phyloP scores from a whole-genome alignment of 2,888 invertebrate genomes.

The Melieria omissa region DNA sequence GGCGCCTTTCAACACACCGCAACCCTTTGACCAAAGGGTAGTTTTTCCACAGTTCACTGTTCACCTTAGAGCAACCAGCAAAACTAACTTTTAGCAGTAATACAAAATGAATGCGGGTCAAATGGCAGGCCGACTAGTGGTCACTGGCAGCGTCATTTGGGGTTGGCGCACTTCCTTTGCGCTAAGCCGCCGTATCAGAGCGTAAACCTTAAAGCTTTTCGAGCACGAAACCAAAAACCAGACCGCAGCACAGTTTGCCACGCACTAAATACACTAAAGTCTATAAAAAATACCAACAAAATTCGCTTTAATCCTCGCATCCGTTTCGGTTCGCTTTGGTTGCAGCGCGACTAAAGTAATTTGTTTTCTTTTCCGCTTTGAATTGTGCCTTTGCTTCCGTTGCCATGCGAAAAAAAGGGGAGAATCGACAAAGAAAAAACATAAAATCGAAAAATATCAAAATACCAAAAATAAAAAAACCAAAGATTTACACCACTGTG shows the following conservation, averaged over 20 bases:
- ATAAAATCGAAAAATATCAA: constrained; percentile 13
- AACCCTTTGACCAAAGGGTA: background rate
- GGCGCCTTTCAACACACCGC: background rate
- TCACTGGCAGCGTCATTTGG: no score
- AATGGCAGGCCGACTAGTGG: constrained; percentile 11
- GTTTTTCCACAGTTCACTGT: no score
- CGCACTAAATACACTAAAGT: no score
- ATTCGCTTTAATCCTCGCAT: background rate
- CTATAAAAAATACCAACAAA: background rate
- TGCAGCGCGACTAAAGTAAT: constrained; percentile 35
- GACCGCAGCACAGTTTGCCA: no score
- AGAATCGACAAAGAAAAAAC: constrained; percentile 1
- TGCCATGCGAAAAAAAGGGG: constrained; percentile 23
- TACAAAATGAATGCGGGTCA: constrained; percentile 22
- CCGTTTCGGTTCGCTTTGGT: background rate
- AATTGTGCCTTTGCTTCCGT: constrained; percentile 42
- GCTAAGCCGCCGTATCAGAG: background rate
- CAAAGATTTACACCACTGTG: constrained; percentile 30
- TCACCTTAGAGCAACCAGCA: no score
- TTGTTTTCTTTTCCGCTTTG: constrained; percentile 44
- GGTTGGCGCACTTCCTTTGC: background rate
- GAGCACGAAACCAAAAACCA: no score
- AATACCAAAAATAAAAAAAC: constrained; percentile 15
- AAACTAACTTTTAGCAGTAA: background rate
- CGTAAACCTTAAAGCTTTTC: no score